Percentiles rank a stretch among this genome's conserved stretches.
Evolutionary conservation across 2,113 vertebrate species (phyloP).

Genomic region (Halichoerus grypus): DNA sequence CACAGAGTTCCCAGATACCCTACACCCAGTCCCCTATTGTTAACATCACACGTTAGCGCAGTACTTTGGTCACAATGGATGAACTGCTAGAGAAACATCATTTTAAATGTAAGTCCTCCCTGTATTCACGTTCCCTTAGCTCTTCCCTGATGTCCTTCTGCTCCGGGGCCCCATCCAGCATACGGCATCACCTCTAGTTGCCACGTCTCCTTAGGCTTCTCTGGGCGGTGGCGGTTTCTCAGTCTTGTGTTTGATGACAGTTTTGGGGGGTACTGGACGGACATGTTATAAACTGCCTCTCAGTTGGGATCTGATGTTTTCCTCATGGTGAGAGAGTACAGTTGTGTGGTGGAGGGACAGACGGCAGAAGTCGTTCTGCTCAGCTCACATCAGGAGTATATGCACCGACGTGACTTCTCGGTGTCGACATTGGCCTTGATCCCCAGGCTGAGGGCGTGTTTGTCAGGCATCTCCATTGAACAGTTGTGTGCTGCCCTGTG

Average conservation of each 20-base stretch:
- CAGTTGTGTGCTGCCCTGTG: fast-evolving
- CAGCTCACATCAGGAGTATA: fast-evolving
- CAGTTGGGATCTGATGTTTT: neutral
- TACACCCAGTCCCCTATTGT: too few species aligned
- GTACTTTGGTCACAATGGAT: neutral
- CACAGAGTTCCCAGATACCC: neutral
- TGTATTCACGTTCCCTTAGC: neutral
- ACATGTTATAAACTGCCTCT: neutral
- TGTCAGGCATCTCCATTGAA: neutral
- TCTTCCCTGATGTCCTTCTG: neutral
- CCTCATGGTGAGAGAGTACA: neutral
- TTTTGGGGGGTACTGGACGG: neutral
- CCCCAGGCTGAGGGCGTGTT: neutral
- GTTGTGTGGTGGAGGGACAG: neutral
- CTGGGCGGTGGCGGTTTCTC: neutral
- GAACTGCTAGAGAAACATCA: too few species aligned
- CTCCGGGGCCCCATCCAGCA: neutral
- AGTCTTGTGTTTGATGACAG: neutral
- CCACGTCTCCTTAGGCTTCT: neutral
- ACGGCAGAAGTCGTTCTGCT: neutral
- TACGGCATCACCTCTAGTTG: neutral
- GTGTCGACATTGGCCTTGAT: neutral
- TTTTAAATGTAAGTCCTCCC: neutral
- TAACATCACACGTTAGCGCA: neutral
- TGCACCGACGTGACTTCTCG: fast-evolving